Evolutionary conservation across 1,140 invertebrate species (phyloP).

Genomic region (Coenobita brevimanus): DNA sequence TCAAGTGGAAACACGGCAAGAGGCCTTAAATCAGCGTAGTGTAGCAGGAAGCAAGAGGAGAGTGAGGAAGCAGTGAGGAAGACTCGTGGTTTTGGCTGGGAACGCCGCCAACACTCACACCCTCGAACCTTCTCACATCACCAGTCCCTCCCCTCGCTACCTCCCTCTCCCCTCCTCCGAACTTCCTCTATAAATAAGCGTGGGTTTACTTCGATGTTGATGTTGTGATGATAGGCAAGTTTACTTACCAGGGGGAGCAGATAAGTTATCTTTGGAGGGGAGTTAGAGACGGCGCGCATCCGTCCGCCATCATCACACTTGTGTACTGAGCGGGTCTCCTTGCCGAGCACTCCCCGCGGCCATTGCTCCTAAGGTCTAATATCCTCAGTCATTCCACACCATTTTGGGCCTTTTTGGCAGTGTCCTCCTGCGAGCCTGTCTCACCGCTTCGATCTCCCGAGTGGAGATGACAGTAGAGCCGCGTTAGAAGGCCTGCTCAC

Average conservation of each 20-base stretch:
- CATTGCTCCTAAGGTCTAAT: conserved; percentile 17
- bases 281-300: conserved; percentile 38
- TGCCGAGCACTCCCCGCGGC: conserved; percentile 56
- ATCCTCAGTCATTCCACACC: not conserved
- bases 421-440: conserved; percentile 26
- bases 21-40: too few relatives aligned
- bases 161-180: not conserved
- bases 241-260: conserved; percentile 41
- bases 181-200: not conserved
- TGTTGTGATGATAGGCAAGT: not conserved
- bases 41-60: too few relatives aligned
- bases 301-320: conserved; percentile 60
- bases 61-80: not conserved
- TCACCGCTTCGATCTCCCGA: conserved; percentile 60
- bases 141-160: too few relatives aligned
- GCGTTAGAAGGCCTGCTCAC: too few relatives aligned
- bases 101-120: conserved; percentile 48
- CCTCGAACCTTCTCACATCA: not conserved
- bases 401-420: conserved; percentile 26
- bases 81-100: conserved; percentile 23
- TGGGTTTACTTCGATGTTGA: not conserved
- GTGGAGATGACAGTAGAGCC: too few relatives aligned
- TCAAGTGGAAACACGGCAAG: too few relatives aligned
- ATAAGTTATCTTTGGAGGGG: conserved; percentile 59
- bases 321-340: conserved; percentile 56